These are phyloP conservation scores for Epinotia demarniana DNA, from an alignment of 2,888 invertebrate species.

Conservation along the genomic window DNA sequence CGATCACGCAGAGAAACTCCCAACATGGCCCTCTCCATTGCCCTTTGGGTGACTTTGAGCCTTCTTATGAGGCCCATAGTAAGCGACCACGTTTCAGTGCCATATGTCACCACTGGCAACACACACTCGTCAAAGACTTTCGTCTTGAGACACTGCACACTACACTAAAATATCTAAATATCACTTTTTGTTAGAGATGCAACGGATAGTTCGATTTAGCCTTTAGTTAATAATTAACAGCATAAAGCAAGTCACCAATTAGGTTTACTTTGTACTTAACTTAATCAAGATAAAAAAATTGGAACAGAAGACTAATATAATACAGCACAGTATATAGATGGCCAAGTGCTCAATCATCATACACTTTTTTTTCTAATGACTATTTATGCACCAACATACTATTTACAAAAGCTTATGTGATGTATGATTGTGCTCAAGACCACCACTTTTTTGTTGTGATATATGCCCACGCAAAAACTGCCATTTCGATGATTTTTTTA, in stretches of 20 bases:
- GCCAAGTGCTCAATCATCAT: not conserved
- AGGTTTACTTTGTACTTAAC: slow-evolving; percentile 41
- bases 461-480: slow-evolving; percentile 29
- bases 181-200: too few relatives aligned
- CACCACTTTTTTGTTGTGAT: slow-evolving; percentile 14
- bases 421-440: slow-evolving; percentile 11
- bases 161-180: too few relatives aligned
- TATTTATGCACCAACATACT: slow-evolving; percentile 5
- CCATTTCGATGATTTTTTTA: slow-evolving; percentile 33
- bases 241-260: slow-evolving; percentile 2
- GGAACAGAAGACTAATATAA: slow-evolving; percentile 4
- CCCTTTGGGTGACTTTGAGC: too few relatives aligned
- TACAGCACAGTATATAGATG: slow-evolving; percentile 5
- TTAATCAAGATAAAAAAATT: slow-evolving; percentile 10
- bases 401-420: slow-evolving; percentile 15
- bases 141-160: too few relatives aligned
- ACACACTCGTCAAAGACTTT: too few relatives aligned
- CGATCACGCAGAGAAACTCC: too few relatives aligned
- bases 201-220: too few relatives aligned
- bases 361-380: not conserved
- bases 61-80: too few relatives aligned
- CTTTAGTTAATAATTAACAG: slow-evolving; percentile 14
- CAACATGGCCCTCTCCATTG: too few relatives aligned
- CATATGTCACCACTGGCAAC: too few relatives aligned
- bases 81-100: too few relatives aligned